Base-by-base conservation (phyloP, 30 jellyfish, hydroid and myxozoan species). In the Sanderia malayensis region DNA sequence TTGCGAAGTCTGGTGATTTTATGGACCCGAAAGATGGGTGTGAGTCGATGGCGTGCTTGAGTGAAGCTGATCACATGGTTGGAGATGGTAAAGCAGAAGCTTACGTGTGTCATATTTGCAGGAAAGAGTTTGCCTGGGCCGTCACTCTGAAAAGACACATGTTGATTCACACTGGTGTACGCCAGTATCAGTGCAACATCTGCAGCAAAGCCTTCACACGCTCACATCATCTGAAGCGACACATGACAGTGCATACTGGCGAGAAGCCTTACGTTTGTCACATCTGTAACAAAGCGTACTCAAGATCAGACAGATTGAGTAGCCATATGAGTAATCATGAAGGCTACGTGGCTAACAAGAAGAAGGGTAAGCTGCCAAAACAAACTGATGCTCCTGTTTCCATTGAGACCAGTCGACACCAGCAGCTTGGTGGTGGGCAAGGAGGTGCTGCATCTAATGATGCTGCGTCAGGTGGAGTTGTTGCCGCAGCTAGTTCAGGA, bases 91-190 rank as follows among this genome's bases (percentile, higher is more conserved):
- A 76, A 58, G 55, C 49, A 27, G 88, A 76, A 31, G 88, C 88
- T 0, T 76, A 76, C 25, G 80, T 31, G 15, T 76, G 88, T 47
- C 88, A 76, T 64, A 76, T 76, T 11, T 76, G 88, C 44, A 80
- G 88, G 41, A 76, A 76, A 25, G 88, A 76, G 46, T 76, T 76
- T 27, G 88, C 88, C 58, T 76, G 88, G 88, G 88, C 88, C 44
- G 57, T 76, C 79, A 76, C 88, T 10, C 49, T 76, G 64, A 76
- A 76, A 49, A 65, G 88, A 17, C 88, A 76, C 67, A 76, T 76
- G 88, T 69, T 61, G 31, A 45, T 76, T 52, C 88, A 76, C 74
- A 49, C 88, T 13, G 88, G 88, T 13, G 71, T 63, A 27, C 80
- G 88, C 26, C 88, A 76, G 75, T 76, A 44, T 33, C 80, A 63